Evolutionary conservation across 2,888 invertebrate species (phyloP), one percentile per base, ranked within the genome.

Genomic region (Cosmia pyralina): DNA sequence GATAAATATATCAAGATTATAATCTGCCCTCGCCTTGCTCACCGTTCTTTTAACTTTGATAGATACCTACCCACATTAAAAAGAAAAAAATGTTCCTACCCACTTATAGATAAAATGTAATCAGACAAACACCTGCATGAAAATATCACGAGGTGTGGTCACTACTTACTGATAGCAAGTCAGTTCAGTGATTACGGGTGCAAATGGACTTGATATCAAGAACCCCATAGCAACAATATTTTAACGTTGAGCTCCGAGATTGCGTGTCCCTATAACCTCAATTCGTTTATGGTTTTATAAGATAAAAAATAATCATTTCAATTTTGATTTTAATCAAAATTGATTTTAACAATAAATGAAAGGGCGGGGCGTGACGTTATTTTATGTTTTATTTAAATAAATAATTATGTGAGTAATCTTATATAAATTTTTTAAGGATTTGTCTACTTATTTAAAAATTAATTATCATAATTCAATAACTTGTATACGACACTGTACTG

Each of bases 71-170:
- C 4, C 10, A 69, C 2, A 38, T 28, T 52, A 46, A 50, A 71
- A 58, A 38, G 4, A 38, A 53, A 38, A n/a, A 57, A 28, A 4
- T 10, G 0, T 34, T 15, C 10, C 2, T 28, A 73, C 13, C 50
- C 72, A 75, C 75, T 75, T 72, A 15, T 38, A 52, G 38, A 75
- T 38, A 60, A 34, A n/a, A 50, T 60, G 11, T 72, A 38, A 72
- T 72, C 75, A 34, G 11, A 17, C 48, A 73, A 38, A 41, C 15
- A 53, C 75, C 11, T 46, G 48, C 28, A 34, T 6, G 55, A 57
- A 28, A 8, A 65, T 66, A 50, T 57, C 57, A 19, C 38, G 10
- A 58, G 73, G 73, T 59, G 74, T 59, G 70, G 77, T 76, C 19
- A n/a, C 17, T 10, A n/a, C 67, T 48, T 13, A n/a, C 67, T 53